phyloP scores from a whole-genome alignment of 2,113 vertebrate species.

The Megalops atlanticus region DNA sequence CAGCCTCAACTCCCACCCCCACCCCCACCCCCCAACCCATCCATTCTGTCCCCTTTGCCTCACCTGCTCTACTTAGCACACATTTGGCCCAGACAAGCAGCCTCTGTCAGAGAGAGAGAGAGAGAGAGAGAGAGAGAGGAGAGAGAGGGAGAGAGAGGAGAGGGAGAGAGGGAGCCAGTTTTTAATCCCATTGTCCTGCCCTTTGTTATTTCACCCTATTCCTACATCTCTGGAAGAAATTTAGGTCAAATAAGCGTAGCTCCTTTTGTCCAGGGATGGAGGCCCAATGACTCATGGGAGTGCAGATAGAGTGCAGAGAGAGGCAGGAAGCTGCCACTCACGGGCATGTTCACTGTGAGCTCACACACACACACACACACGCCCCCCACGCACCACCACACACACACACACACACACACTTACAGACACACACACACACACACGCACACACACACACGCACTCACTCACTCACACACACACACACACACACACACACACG shows the following conservation, averaged over 20 bases:
- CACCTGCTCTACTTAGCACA: neutral
- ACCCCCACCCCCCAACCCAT: neutral
- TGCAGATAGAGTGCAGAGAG: neutral
- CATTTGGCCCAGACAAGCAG: neutral
- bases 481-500: no score
- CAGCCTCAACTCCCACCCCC: neutral
- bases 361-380: no score
- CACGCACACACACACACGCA: no score
- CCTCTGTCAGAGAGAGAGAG: neutral
- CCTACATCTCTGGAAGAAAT: neutral
- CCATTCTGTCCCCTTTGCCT: neutral
- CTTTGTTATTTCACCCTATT: slow-evolving; percentile 1
- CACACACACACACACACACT: no score
- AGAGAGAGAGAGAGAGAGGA: no score
- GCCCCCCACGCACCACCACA: no score
- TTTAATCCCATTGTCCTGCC: neutral
- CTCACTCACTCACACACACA: no score
- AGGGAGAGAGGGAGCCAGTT: no score
- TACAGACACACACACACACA: no score
- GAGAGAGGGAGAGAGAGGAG: no score
- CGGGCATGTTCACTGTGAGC: no score
- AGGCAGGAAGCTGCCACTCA: neutral
- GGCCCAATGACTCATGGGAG: neutral
- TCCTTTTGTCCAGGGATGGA: neutral
- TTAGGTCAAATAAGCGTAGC: neutral